Evolutionary conservation across 2,113 vertebrate genomes (phyloP).

Genomic region (Ptilorrhoa leucosticta): DNA sequence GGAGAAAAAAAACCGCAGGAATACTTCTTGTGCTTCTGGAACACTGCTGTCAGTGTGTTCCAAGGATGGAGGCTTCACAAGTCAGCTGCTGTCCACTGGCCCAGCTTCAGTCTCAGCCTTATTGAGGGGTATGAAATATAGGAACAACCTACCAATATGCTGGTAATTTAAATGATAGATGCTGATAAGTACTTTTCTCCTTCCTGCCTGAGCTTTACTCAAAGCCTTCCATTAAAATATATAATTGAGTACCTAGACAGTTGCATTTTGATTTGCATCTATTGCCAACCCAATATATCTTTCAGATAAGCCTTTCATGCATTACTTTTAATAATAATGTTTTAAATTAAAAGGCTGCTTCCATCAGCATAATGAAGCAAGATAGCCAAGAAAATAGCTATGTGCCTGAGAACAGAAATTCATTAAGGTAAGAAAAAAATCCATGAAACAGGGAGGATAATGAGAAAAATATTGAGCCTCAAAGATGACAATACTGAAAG

Average conservation of each 20-base stretch:
- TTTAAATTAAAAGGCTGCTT: slow-evolving; percentile 27
- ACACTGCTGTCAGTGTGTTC: neutral
- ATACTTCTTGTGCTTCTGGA: neutral
- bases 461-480: neutral
- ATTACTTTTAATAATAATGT: neutral
- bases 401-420: neutral
- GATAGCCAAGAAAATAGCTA: slow-evolving; percentile 14
- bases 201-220: neutral
- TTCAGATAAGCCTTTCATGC: neutral
- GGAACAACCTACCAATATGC: neutral
- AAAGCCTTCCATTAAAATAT: neutral
- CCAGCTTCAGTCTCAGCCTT: neutral
- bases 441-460: neutral
- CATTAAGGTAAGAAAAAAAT: slow-evolving; percentile 1
- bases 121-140: neutral
- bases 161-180: slow-evolving; percentile 17
- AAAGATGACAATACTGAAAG: neutral
- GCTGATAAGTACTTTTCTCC: neutral
- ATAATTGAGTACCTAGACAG: neutral
- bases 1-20: neutral
- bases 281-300: slow-evolving; percentile 2
- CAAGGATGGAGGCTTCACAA: neutral
- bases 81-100: neutral
- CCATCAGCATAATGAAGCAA: slow-evolving; percentile 31
- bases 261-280: slow-evolving; percentile 29